These are phyloP conservation scores for Tauraco erythrolophus DNA, from an alignment of 2,113 vertebrate species.

Conservation along the genomic window DNA sequence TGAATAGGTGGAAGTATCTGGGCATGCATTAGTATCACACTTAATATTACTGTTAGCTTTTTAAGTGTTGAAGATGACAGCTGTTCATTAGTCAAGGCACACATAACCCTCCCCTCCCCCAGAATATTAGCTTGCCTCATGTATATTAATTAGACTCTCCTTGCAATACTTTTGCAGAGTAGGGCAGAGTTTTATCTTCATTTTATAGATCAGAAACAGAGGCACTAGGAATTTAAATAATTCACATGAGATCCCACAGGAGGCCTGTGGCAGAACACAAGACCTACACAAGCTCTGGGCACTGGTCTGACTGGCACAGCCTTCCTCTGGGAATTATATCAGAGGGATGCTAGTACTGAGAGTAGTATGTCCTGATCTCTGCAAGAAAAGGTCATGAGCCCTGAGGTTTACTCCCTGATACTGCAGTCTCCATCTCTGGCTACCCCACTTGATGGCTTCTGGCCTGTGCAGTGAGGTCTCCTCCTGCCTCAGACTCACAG, in stretches of 20 bases:
- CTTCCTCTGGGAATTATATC: neutral
- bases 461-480: neutral
- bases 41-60: neutral
- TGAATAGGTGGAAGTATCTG: neutral
- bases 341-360: too few species aligned
- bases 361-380: neutral
- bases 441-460: neutral
- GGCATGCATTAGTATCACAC: neutral
- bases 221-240: neutral
- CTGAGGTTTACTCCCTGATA: neutral
- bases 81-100: neutral
- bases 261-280: neutral
- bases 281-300: neutral
- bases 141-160: neutral
- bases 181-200: neutral
- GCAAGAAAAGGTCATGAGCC: neutral
- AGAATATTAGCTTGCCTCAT: neutral
- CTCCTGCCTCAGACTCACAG: neutral
- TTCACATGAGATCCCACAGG: rapidly evolving
- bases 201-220: neutral
- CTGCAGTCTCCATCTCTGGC: neutral
- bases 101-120: neutral
- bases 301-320: rapidly evolving
- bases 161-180: neutral
- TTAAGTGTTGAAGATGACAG: neutral